Base-by-base conservation (phyloP, 2,888 invertebrate genomes). In the Mythimna loreyi region DNA sequence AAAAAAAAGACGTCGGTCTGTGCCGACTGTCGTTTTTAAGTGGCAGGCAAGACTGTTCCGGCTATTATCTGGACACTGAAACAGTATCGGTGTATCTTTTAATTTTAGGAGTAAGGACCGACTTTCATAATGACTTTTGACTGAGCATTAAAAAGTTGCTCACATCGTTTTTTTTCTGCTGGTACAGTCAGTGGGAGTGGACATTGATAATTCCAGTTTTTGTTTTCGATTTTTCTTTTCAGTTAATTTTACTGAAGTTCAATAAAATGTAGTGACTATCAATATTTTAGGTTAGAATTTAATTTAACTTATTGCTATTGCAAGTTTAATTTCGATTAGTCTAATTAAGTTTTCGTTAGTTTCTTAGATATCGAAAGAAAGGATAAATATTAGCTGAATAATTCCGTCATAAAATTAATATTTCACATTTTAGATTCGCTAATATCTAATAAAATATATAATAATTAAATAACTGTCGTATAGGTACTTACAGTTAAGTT, bases 11-110 rank as follows among this genome's bases (percentile, higher is more conserved):
- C 78, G 81, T 45, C 67, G 63, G 78, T 72, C 78, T 76, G 84
- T 77, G 78, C 67, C n/a, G 67, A 28, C 66, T 81, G 84, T 86
- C 86, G 81, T 72, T 82, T 79, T 74, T 78, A 83, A 85, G 82
- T 86, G 86, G 82, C 82, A 81, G 75, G 65, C 63, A 75, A 84
- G 83, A 81, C 73, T 75, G 83, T 81, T 77, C 79, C 19, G 30
- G 70, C 73, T 83, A 83, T 77, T 81, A 85, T 75, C 75, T 67
- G 60, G 65, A 68, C 75, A 72, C 71, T 75, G 71, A 75, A 77
- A 72, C 69, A 23, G 71, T 74, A 69, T 79, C 64, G 52, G 66
- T 65, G 59, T 72, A 71, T 74, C 75, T 79, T 82, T 75, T 74
- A 73, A 73, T 83, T 80, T 68, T 49, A 68, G 73, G 25, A 47